These are phyloP conservation scores for Bradypus variegatus DNA, from an alignment of 2,797 vertebrate species.

Conservation along the genomic window DNA sequence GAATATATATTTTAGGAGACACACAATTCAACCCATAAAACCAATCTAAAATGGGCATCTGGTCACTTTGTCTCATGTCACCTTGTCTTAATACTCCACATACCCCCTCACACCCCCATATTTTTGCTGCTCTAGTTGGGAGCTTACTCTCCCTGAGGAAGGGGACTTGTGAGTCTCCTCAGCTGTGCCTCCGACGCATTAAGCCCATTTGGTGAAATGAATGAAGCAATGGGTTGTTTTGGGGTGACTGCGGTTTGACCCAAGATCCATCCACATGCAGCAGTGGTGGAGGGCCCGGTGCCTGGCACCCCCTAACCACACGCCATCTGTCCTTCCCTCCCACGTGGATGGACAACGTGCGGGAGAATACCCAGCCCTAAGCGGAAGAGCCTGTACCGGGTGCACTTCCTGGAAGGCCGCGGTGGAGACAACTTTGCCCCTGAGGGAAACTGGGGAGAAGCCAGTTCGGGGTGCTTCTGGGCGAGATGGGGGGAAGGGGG, in stretches of 20 bases:
- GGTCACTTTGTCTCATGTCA: background rate
- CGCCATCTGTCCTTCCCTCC: background rate
- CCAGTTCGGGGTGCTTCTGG: too few species aligned
- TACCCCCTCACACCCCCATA: background rate
- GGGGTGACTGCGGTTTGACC: background rate
- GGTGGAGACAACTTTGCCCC: too few species aligned
- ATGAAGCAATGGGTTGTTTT: background rate
- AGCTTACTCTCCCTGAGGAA: background rate
- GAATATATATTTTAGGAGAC: too few species aligned
- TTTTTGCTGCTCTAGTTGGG: background rate
- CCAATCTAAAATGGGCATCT: fast-evolving
- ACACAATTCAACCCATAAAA: too few species aligned
- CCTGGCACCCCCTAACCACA: background rate
- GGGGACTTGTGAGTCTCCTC: background rate
- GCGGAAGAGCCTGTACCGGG: too few species aligned
- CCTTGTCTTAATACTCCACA: background rate
- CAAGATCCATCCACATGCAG: background rate
- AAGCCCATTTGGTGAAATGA: background rate
- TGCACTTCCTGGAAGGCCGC: too few species aligned
- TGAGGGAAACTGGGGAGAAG: too few species aligned
- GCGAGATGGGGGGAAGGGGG: too few species aligned
- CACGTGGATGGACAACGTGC: background rate
- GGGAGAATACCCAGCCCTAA: background rate
- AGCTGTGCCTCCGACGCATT: background rate
- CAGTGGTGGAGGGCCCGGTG: background rate